Base-by-base conservation (phyloP, 2,888 invertebrate genomes). In the Xylophagus ater region DNA sequence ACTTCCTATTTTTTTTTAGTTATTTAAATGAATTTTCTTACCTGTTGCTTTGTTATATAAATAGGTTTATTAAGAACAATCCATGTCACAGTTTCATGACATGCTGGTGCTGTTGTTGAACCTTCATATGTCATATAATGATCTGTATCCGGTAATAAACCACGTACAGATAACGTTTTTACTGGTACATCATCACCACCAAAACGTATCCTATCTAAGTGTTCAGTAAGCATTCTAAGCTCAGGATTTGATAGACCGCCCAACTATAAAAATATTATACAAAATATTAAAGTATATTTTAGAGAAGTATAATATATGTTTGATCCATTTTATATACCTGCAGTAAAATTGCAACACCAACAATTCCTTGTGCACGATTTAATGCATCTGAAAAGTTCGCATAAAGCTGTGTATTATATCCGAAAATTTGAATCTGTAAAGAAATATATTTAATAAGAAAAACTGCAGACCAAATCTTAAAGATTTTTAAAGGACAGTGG, bases 101-200 rank as follows among this genome's bases (percentile, higher is more conserved):
- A 97, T 47, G 93, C 89, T 3, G 97, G 97, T 64, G 89, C 88
- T 38, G 96, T 96, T 42, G 90, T 84, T 29, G 94, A 94, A 34
- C 96, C 97, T 57, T 96, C 93, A 66, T 96, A 98, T 37, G 97
- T 97, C 82, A 98, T 90, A 70, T 92, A 97, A 69, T 90, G 86
- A 59, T 88, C 83, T 32, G 93, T 94, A 54, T 87, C 84, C 4
- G 97, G 94, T 46, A 97, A 69, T 41, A 97, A 72, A 19, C 87
- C 87, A 37, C 84, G 74, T 37, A 94, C 82, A 31, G 88, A 88
- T 53, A 96, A 69, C 53, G 83, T 76, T 61, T 82, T 82, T 47
- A 94, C 78, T 47, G 82, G 81, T 63, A 83, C 81, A 64, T 82
- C 81, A 48, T 88, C 82, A 55, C 92, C 90, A 62, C 88, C 88